phyloP scores from a whole-genome alignment of 2,797 vertebrate species.

The Xerus rutilus region DNA sequence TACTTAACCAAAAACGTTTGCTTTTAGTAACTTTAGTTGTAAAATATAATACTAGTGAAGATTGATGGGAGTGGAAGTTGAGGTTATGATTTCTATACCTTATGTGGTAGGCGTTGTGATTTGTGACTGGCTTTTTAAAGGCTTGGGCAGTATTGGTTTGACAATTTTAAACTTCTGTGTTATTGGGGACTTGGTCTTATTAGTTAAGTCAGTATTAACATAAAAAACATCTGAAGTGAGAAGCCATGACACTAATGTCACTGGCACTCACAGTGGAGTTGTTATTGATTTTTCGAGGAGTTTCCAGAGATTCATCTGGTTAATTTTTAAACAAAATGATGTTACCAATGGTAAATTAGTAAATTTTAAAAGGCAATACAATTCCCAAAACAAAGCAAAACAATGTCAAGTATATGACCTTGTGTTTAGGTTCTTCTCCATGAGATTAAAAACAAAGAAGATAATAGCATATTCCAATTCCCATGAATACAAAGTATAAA shows the following conservation, averaged over 20 bases:
- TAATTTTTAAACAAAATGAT: not conserved
- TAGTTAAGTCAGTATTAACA: not conserved
- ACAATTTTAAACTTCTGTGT: not conserved
- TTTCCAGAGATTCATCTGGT: not conserved
- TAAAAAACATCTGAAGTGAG: not conserved
- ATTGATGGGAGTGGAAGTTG: not conserved
- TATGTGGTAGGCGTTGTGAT: not conserved
- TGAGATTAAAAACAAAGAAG: conserved; percentile 10
- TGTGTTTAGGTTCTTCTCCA: not conserved
- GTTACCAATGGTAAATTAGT: not conserved
- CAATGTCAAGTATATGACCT: not conserved
- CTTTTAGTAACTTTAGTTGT: not conserved
- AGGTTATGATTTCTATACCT: not conserved
- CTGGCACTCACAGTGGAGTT: not conserved
- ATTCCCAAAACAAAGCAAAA: not conserved
- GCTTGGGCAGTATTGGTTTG: not conserved
- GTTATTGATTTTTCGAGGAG: not conserved
- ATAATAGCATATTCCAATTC: not conserved
- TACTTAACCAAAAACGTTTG: not conserved
- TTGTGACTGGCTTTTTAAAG: not conserved
- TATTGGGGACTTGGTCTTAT: not conserved
- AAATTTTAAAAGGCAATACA: not conserved
- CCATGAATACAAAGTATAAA: not conserved
- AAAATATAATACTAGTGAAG: not conserved
- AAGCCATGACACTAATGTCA: not conserved